These are phyloP conservation scores for Nasonovia ribisnigri DNA, from an alignment of 2,888 invertebrate species.

Conservation along the genomic window DNA sequence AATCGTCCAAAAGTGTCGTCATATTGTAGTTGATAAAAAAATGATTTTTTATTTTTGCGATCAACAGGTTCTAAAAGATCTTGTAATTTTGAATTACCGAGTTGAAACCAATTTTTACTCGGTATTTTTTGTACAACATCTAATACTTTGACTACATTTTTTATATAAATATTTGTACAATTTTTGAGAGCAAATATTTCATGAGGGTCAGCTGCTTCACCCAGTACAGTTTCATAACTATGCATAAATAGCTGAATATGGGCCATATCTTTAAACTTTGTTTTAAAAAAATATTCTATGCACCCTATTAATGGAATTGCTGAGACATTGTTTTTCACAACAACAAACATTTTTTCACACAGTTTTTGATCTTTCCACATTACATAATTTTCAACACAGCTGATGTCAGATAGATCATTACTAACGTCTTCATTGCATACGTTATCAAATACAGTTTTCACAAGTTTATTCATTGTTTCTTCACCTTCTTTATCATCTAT, in stretches of 20 bases:
- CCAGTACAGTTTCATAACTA: conserved; percentile 83
- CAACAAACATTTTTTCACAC: conserved; percentile 42
- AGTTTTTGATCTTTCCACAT: conserved; percentile 27
- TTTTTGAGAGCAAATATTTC: conserved; percentile 76
- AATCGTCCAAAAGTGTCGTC: conserved; percentile 51
- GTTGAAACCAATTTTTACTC: conserved; percentile 31
- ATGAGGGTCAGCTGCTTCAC: conserved; percentile 81
- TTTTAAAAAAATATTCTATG: conserved; percentile 47
- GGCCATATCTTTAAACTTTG: background rate
- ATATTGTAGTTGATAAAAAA: conserved; percentile 57
- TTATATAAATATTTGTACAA: conserved; percentile 27
- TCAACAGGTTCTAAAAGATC: conserved; percentile 45
- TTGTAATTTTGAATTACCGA: conserved; percentile 48
- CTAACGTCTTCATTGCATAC: background rate
- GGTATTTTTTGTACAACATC: conserved; percentile 51
- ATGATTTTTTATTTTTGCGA: conserved; percentile 22
- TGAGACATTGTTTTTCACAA: background rate
- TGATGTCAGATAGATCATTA: background rate
- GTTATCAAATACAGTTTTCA: conserved; percentile 69
- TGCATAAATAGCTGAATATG: conserved; percentile 71
- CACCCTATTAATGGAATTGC: background rate
- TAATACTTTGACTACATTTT: background rate
- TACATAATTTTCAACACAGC: background rate
- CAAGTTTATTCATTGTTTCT: conserved; percentile 70
- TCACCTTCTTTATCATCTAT: conserved; percentile 72